Evolutionary conservation across 2,888 invertebrate genomes (phyloP), one percentile per base, ranked within the genome.

Genomic region (Thera obeliscata): DNA sequence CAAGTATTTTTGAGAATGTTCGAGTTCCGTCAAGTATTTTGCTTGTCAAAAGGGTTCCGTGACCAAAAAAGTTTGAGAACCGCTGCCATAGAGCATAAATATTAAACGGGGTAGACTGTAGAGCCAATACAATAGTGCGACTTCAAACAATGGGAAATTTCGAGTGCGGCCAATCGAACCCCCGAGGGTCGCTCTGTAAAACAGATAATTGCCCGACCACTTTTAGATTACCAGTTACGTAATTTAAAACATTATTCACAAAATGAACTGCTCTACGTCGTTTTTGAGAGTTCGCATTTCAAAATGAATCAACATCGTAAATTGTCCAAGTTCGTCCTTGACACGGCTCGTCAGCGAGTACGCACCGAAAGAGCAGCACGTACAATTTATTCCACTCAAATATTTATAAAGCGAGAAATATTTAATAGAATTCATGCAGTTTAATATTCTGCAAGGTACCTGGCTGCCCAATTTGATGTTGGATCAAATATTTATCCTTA

Each of bases 201-300:
- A 33, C 78, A 83, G 82, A 89, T 87, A 85, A 85, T 89, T 88
- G 85, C 71, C 76, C 77, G 68, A 73, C 78, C 79, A 76, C 78
- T 76, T 76, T 76, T 76, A 80, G 78, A 87, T 80, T 83, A 85
- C 86, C 85, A 78, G 74, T 70, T 69, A 46, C 69, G 67, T 68
- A 75, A 77, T 74, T 76, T 71, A 62, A 76, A 70, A 66, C 48
- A 57, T 43, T 38, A 49, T 56, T 60, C 38, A 56, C 35, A 61
- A 56, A 56, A 43, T 6, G 22, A 56, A 50, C 4, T 49, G 11
- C 36, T 38, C 7, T 22, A 12, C 38, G 38, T 64, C 46, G 46
- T 46, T 41, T 52, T 59, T 52, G 46, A 22, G 8, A 22, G 33
- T 64, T 43, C 11, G 57, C 38, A 50, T 64, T 59, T 38, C 56